Base-by-base conservation (phyloP, 2,113 vertebrate genomes). In the Pavo muticus region DNA sequence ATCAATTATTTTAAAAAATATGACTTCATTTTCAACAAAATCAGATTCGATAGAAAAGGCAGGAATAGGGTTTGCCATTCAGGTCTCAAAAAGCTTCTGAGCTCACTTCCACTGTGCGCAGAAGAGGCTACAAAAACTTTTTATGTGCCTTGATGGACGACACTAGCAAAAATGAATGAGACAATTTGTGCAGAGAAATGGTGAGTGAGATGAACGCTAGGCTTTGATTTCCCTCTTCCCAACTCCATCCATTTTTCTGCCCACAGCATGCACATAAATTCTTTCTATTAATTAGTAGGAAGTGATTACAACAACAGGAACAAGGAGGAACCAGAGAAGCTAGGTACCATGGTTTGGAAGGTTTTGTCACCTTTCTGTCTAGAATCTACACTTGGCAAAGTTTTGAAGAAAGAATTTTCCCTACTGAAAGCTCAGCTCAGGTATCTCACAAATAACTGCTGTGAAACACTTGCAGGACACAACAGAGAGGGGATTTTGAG, bases 381-480 rank as follows among this genome's bases (percentile, higher is more conserved):
- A 47, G 61, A 13, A 47, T 42, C 27, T 82, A 8, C 19, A 39
- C 14, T 14, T 6, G 83, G 23, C 1, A 70, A 50, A 83, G n/a
- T 57, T 85, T 59, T 80, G 24, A 83, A 80, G 40, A 48, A 25
- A 59, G 1, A 18, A 30, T 52, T 91, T 84, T 88, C 11, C 47
- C 4, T 4, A 17, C 3, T 18, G 37, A 77, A 82, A 74, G 0
- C n/a, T 86, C 37, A 73, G 21, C 20, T n/a, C 47, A 71, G 11
- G 11, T 42, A 61, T 40, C 40, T 20, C 65, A 45, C 77, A 27
- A 88, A 87, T 93, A 90, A 93, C 40, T 27, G 24, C 37, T 91
- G 20, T 87, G 76, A 54, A 73, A 84, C 67, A 37, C 57, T 95
- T 94, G 27, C 93, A 95, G 94, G 91, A 74, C 20, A 35, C 78